Evolutionary conservation across 1,140 invertebrate species (phyloP), one percentile per base, ranked within the genome.

Genomic region (Cyrtorhinus lividipennis): DNA sequence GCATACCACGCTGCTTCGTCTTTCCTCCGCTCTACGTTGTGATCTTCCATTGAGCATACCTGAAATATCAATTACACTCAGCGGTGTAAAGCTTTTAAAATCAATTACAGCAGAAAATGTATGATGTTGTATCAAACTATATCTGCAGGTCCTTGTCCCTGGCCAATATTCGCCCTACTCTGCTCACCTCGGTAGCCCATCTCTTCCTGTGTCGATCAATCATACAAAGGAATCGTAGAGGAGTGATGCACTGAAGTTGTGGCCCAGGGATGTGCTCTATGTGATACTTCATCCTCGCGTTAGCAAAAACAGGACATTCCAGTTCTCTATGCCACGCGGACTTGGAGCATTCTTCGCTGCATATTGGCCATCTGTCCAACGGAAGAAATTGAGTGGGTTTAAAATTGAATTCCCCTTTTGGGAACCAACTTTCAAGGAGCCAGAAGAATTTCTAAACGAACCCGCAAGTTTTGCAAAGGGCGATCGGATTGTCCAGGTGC

Each of bases 161-260:
- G n/a, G n/a, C n/a, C n/a, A n/a, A n/a, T n/a, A n/a, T n/a, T n/a
- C n/a, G n/a, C n/a, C n/a, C n/a, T n/a, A 20, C 20, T 10, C 20
- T 53, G 10, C 48, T 53, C 20, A 53, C 48, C 48, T 53, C 48
- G 3, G 48, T 53, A 5, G 48, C 48, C 87, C 87, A 91, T 69
- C 82, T 75, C 27, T 82, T 79, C 0, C 81, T 79, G 69, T 84
- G 76, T 59, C 75, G 78, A 70, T 90, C 85, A 67, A 83, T 84
- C 1, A 83, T 79, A 46, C 90, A 70, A 20, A 90, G 74, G 44
- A 90, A 73, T 69, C 88, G 81, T 61, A 90, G 73, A 10, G 86
- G 84, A 24, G 85, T 86, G 64, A 91, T 82, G 72, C 86, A 89
- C 71, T 90, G 86, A 64, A 85, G 79, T 72, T 88, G 87, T 2